Evolutionary conservation across 1,140 invertebrate species (phyloP), one percentile per base, ranked within the genome.

Genomic region (Drosophila persimilis): DNA sequence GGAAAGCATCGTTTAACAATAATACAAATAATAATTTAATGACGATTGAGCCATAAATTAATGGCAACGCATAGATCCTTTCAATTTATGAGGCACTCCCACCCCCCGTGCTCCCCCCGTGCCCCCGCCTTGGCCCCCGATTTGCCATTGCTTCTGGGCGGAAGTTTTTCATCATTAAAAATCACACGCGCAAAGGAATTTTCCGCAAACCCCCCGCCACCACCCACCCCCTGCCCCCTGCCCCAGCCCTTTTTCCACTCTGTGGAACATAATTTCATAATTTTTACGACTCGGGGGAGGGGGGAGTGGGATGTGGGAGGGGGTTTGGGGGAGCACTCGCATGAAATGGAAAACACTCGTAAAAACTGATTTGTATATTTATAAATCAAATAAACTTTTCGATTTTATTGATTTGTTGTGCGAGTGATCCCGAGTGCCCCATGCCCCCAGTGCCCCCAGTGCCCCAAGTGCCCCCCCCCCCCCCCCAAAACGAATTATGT

Each of bases 361-460:
- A 69, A 81, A 86, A 86, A 69, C 61, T 81, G 73, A 88, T 85
- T 85, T 86, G 83, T 86, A 81, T 86, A 81, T 86, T 86, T 86
- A 81, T 88, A 64, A 65, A 63, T 77, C 54, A 58, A 81, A 88
- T 86, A 86, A 86, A 86, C 74, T 81, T 86, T 74, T 70, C 58
- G 55, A 74, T 77, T 86, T 86, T 86, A 86, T 86, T 86, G 73
- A 75, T 88, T 86, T 86, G 80, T 48, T 62, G 71, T 70, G 24
- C 35, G 47, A 76, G 73, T 59, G 53, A 67, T 2, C 35, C 35
- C 31, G 31, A 26, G 24, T n/a, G 39, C 31, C 31, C 35, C 35
- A 11, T 13, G 3, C 35, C 8, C 31, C 31, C 1, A 2, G 17
- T 35, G 41, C 20, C 24, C 24, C 24, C 6, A 24, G 24, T 5